phyloP scores from a whole-genome alignment of 2,797 vertebrate species.

The Siniperca scherzeri region DNA sequence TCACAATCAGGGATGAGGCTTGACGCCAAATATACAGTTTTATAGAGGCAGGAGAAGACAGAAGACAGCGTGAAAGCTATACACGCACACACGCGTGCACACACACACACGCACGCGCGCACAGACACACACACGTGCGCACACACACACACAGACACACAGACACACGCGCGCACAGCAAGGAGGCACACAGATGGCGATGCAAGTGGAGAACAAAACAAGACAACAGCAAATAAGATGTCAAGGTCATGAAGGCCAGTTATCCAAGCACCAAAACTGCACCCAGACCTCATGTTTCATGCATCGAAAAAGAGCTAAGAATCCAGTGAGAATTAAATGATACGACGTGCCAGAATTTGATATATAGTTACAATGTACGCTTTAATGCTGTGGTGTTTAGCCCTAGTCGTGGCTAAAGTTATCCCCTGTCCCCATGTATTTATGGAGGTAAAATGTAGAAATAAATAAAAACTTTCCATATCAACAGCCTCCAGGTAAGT shows the following conservation, averaged over 20 bases:
- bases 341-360: neutral
- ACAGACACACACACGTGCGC: constrained; percentile 33
- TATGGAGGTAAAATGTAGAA: neutral
- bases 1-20: constrained; percentile 49
- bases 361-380: neutral
- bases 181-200: constrained; percentile 64
- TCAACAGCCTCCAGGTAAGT: constrained; percentile 35
- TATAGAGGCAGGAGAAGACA: constrained; percentile 54
- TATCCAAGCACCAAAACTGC: constrained; percentile 30
- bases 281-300: neutral
- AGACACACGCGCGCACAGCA: constrained; percentile 30
- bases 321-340: constrained; percentile 10
- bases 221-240: constrained; percentile 43
- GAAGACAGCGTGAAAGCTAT: constrained; percentile 35
- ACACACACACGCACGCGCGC: constrained; percentile 16
- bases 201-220: constrained; percentile 55
- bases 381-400: constrained; percentile 2
- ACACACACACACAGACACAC: constrained; percentile 23
- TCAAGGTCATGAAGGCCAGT: constrained; percentile 47
- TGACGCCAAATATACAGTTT: constrained; percentile 57
- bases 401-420: rapidly evolving
- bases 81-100: neutral
- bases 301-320: neutral
- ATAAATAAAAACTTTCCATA: neutral
- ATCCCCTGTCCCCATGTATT: neutral